Percentiles rank a stretch among this genome's conserved stretches.
Evolutionary conservation across 2,888 invertebrate genomes (phyloP).

Genomic region (Tigriopus californicus): DNA sequence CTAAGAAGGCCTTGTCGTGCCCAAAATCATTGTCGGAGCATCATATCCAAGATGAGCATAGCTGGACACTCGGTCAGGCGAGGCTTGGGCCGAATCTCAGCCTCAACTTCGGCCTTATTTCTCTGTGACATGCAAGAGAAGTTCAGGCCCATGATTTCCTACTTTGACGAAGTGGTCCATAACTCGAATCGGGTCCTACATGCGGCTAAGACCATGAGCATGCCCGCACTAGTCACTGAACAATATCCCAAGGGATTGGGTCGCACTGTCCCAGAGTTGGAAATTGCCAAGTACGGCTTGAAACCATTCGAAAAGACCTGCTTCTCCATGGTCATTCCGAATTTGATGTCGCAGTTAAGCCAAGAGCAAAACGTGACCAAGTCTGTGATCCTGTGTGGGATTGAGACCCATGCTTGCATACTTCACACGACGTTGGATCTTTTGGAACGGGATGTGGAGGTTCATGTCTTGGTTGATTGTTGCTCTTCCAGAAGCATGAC

Average conservation of each 20-base stretch:
- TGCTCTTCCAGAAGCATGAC: slow-evolving; percentile 1
- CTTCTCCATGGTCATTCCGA: slow-evolving; percentile 37
- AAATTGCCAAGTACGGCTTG: slow-evolving; percentile 27
- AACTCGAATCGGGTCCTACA: slow-evolving; percentile 32
- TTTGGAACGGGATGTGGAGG: slow-evolving; percentile 25
- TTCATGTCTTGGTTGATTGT: slow-evolving; percentile 12
- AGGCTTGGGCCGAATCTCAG: slow-evolving; percentile 20
- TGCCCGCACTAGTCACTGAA: slow-evolving; percentile 38
- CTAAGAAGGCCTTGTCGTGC: no score
- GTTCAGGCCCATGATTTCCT: slow-evolving; percentile 33
- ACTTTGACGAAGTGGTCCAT: slow-evolving; percentile 33
- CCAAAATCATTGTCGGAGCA: no score
- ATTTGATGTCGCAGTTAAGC: slow-evolving; percentile 28
- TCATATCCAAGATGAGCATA: no score
- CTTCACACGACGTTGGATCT: slow-evolving; percentile 37
- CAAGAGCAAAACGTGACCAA: slow-evolving; percentile 21
- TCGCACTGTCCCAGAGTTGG: slow-evolving; percentile 33
- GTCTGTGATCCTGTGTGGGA: slow-evolving; percentile 32
- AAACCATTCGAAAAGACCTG: slow-evolving; percentile 31
- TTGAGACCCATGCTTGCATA: slow-evolving; percentile 40
- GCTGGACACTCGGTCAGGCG: no score
- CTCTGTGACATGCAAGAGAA: slow-evolving; percentile 40
- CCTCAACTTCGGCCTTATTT: slow-evolving; percentile 21
- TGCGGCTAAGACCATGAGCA: slow-evolving; percentile 32
- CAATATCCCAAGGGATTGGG: slow-evolving; percentile 40